Conservation (phyloP, 2,113 vertebrate species). For the Nerophis ophidion region DNA sequence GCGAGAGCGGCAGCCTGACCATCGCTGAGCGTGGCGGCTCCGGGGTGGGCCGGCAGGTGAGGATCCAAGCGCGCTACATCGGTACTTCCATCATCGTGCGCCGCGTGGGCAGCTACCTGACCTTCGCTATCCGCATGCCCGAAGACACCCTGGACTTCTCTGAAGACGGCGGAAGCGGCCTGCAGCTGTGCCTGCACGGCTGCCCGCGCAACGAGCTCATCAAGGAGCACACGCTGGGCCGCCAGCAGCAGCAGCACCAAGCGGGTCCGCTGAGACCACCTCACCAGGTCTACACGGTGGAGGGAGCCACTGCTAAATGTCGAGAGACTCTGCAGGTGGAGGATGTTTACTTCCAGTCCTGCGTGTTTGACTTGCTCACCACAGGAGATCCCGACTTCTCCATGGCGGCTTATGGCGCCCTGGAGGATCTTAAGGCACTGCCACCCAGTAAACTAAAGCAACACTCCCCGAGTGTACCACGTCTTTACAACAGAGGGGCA, state of each 20-base stretch:
- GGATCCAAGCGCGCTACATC: conserved; percentile 76
- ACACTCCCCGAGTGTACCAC: conserved; percentile 65
- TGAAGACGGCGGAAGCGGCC: conserved; percentile 60
- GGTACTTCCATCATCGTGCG: conserved; percentile 76
- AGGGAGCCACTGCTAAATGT: conserved; percentile 74
- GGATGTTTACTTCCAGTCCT: conserved; percentile 83
- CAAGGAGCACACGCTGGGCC: conserved; percentile 73
- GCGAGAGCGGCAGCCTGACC: conserved; percentile 68
- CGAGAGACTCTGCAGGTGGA: conserved; percentile 77
- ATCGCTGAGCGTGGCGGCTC: conserved; percentile 64
- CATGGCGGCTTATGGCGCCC: conserved; percentile 74
- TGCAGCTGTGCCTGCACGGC: conserved; percentile 80
- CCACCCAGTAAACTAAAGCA: conserved; percentile 75
- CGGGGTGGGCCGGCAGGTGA: conserved; percentile 64
- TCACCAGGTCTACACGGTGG: conserved; percentile 69
- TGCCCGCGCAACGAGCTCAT: conserved; percentile 79
- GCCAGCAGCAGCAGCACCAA: conserved; percentile 53
- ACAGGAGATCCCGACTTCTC: conserved; percentile 79
- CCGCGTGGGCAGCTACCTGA: conserved; percentile 77
- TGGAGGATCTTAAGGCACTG: conserved; percentile 78
- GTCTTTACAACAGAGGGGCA: conserved; percentile 21
- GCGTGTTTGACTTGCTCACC: conserved; percentile 80
- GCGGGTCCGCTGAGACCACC: conserved; percentile 48
- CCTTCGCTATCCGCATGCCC: conserved; percentile 78
- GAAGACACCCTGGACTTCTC: conserved; percentile 71